Base-by-base conservation (phyloP, 1,140 invertebrate species). In the Agrypnia vestita region DNA sequence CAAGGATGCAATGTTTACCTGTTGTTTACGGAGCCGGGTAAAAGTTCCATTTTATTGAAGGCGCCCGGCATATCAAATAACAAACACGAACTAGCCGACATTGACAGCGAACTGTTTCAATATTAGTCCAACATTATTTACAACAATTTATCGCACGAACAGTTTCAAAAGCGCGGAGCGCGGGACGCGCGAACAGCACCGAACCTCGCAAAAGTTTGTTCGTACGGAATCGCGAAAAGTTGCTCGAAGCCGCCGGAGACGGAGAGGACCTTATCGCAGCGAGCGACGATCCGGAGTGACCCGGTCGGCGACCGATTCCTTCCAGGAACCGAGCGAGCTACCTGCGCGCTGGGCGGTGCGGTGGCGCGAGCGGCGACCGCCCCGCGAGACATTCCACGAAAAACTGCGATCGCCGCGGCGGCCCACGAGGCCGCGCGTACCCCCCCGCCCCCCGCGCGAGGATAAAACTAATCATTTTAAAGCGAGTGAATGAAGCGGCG, bases 381-480 rank as follows among this genome's bases (percentile, higher is more conserved):
- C 55, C 53, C 75, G 75, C 75, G 62, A 72, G 51, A 59, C 74
- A 49, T 72, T 72, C 75, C 56, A 69, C 80, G 80, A 78, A 81
- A 81, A 81, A 81, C 76, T 61, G 75, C 61, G 46, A 77, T 67
- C 53, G 51, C 67, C 67, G 75, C 51, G 43, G 75, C 59, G 47
- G 61, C 47, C 73, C 59, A 74, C 71, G 71, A 74, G 75, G 59
- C 61, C 74, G 74, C 67, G 75, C 67, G 67, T 77, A 77, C 75
- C 75, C 46, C 59, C 61, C 43, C 25, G 71, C 73, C 49, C 21
- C 59, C 61, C 75, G 75, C 75, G 12, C 59, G 56, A 19, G 15
- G 8, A 67, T 51, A 77, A 67, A 77, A 77, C 75, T 64, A 77
- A 77, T 77, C 75, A 77, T 77, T 67, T 77, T 77, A 77, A 77